phyloP scores from a whole-genome alignment of 2,797 vertebrate genomes.

The Delichon dasypus region DNA sequence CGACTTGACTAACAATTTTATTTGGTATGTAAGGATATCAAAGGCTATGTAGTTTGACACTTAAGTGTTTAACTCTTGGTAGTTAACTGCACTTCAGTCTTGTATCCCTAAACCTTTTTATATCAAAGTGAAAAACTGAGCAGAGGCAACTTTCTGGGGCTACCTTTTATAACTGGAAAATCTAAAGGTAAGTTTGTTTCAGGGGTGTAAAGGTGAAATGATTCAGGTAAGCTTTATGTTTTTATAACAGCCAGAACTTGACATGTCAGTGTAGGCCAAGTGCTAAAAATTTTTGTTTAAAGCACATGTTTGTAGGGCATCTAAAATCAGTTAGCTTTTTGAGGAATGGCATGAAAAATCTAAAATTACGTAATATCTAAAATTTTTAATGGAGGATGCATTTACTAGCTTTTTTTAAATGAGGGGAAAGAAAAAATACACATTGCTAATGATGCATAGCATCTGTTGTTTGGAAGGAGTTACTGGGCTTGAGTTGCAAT shows the following conservation, averaged over 20 bases:
- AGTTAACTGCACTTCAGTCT: not conserved
- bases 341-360: not conserved
- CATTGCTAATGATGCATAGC: not conserved
- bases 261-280: not conserved
- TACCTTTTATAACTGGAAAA: not conserved
- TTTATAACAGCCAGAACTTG: not conserved
- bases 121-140: not conserved
- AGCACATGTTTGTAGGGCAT: conserved; percentile 1
- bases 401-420: not conserved
- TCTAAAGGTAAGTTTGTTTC: not conserved
- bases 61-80: not conserved
- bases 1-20: not conserved
- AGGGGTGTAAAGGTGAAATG: not conserved
- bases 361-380: not conserved
- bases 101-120: not conserved
- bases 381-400: not conserved
- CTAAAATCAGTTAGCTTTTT: not conserved
- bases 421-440: not conserved
- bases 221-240: not conserved
- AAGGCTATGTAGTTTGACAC: not conserved
- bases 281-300: not conserved
- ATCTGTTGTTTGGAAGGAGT: not conserved
- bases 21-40: not conserved
- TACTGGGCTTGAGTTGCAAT: not conserved
- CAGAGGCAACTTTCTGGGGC: not conserved